Base-by-base conservation (phyloP, 2,888 invertebrate genomes). In the Polyploca ridens region DNA sequence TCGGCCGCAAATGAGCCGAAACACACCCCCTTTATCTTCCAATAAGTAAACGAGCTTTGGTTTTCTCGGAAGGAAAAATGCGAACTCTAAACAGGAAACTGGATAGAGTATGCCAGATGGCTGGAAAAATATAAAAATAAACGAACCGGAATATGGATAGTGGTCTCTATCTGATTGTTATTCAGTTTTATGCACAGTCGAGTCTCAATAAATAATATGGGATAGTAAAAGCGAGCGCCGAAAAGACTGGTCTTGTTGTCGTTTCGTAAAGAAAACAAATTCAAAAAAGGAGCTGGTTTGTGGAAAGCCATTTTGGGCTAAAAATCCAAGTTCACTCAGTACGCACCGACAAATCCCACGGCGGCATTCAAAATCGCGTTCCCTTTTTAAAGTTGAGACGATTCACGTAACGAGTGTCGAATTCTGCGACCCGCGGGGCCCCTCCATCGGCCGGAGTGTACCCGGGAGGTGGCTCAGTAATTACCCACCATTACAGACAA, bases 401-500 rank as follows among this genome's bases (percentile, higher is more conserved):
- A 92, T 90, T 91, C 88, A 84, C 86, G 87, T 93, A 94, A 94
- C 93, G 93, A 93, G 91, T 91, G 93, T 92, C 93, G 93, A 93
- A 92, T 90, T 89, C 88, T 85, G 88, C 82, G 83, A 85, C 85
- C 88, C 81, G 74, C 85, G 89, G 88, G 46, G 84, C 86, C 89
- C 86, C 84, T 84, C 72, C 80, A 76, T 81, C 79, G 88, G 88
- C 86, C 88, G 87, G 83, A 90, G 88, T 87, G 90, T 88, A 54
- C 92, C 91, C 91, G 86, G 85, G 90, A 91, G 93, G 90, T 90
- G 90, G 85, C 87, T 85, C 86, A 78, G 92, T 93, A 94, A 94
- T 94, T 93, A 93, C 93, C 92, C 84, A 85, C 91, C 93, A 93
- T 94, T 93, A 94, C 90, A 90, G 92, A 93, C 93, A 93, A 93